A percentile compares a stretch with the other conserved stretches of the same genome.
These are phyloP conservation scores for Chelon labrosus DNA, from an alignment of 2,797 vertebrate species.

Conservation along the genomic window DNA sequence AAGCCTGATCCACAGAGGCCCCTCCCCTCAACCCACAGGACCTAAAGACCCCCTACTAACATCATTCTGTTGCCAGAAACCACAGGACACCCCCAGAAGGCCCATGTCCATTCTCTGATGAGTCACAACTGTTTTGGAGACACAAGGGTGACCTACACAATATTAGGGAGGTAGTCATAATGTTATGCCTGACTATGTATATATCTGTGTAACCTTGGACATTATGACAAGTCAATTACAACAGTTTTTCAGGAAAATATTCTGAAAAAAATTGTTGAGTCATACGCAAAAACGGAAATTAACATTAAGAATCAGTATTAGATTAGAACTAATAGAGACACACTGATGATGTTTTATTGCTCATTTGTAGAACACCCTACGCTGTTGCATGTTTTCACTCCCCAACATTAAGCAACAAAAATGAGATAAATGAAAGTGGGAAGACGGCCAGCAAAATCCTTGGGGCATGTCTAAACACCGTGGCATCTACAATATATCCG, in stretches of 20 bases:
- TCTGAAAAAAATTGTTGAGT: constrained; percentile 11
- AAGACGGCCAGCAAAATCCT: constrained; percentile 20
- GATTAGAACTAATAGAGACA: constrained; percentile 2
- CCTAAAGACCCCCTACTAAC: too few species aligned
- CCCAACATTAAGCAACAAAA: constrained; percentile 22
- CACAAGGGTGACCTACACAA: too few species aligned
- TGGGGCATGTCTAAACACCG: constrained; percentile 20
- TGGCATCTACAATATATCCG: constrained; percentile 10
- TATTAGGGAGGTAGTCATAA: too few species aligned
- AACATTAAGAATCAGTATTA: not conserved
- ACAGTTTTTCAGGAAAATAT: constrained; percentile 11
- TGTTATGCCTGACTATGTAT: too few species aligned
- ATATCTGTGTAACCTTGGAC: too few species aligned
- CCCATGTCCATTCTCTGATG: too few species aligned
- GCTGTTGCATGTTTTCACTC: constrained; percentile 16
- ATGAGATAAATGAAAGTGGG: constrained; percentile 12
- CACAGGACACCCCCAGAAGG: too few species aligned
- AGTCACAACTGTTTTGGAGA: too few species aligned
- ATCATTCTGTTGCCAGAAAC: too few species aligned
- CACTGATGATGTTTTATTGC: constrained; percentile 21
- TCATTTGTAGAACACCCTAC: constrained; percentile 9
- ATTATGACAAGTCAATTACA: too few species aligned
- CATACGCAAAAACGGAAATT: constrained; percentile 25
- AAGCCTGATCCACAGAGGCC: too few species aligned
- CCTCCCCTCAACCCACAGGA: too few species aligned